Evolutionary conservation across 2,797 vertebrate genomes (phyloP).

Genomic region (Helostoma temminkii): DNA sequence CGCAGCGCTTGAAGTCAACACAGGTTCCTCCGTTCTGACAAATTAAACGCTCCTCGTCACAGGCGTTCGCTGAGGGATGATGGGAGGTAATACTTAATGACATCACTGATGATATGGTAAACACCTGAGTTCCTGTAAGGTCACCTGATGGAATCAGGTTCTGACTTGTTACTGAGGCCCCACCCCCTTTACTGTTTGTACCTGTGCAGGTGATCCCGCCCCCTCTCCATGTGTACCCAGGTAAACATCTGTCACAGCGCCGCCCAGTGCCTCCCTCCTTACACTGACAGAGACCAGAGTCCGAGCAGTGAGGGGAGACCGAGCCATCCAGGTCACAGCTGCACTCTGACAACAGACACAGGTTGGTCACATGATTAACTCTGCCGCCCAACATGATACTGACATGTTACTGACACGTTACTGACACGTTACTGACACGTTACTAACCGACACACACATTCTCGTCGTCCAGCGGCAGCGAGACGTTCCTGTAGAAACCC

Average conservation of each 20-base stretch:
- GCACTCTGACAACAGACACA: conserved; percentile 84
- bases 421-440: background rate
- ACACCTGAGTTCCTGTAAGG: too few species aligned
- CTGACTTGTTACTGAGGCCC: too few species aligned
- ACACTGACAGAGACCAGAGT: conserved; percentile 92
- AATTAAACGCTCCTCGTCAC: conserved; percentile 48
- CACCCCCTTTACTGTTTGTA: conserved; percentile 9
- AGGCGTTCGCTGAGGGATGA: conserved; percentile 56
- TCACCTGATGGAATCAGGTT: too few species aligned
- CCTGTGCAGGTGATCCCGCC: conserved; percentile 53
- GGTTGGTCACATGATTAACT: too few species aligned
- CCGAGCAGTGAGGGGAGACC: conserved; percentile 89
- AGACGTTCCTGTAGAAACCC: conserved; percentile 93
- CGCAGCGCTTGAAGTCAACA: conserved; percentile 55
- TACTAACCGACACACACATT: conserved; percentile 85
- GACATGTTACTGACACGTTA: conserved; percentile 58
- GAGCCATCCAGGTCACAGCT: conserved; percentile 90
- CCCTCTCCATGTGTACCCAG: conserved; percentile 90
- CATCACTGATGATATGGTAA: background rate
- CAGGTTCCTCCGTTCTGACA: conserved; percentile 79
- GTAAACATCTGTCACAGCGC: conserved; percentile 92
- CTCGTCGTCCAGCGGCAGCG: conserved; percentile 88
- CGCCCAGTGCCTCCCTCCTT: conserved; percentile 89
- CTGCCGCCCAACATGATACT: too few species aligned
- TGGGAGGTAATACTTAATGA: background rate